Base-by-base conservation (phyloP, 2,888 invertebrate genomes). In the Oeneis ivallda region DNA sequence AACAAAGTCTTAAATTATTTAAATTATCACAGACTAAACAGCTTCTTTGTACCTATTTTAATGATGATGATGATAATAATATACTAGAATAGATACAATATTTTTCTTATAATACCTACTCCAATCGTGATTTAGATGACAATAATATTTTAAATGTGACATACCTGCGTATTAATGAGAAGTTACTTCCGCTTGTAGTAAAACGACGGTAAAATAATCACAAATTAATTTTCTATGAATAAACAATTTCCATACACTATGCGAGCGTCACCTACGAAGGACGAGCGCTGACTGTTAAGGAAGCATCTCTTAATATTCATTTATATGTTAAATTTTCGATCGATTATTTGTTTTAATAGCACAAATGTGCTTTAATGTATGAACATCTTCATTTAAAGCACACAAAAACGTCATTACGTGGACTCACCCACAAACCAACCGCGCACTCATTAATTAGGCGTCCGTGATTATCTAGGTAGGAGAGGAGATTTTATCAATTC, bases 281-380 rank as follows among this genome's bases (percentile, higher is more conserved):
- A 76, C 82, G 75, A 75, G 72, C 76, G 77, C 75, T 73, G 63
- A 86, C 86, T 87, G 85, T 82, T n/a, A 79, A 79, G 78, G 79
- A 80, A 80, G 82, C 76, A 74, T 75, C 72, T 71, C 74, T 71
- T 75, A 79, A 75, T 75, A 73, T 74, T 60, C 34, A 50, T 60
- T 26, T 67, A 54, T 68, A 64, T 62, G 50, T 65, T 57, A 64
- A 60, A 60, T 64, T 34, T 50, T 60, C 9, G 57, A 56, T 19
- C 39, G 19, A 56, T 45, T 52, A 49, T 50, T 63, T 65, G 68
- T 64, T 68, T 67, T 70, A 65, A 69, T 41, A 41, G 13, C 41
- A 19, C 13, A 13, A 41, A 41, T 56, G 10, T 37, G 17, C 39
- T 56, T 13, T 19, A 39, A 17, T 26, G 26, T 26, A 26, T 26